phyloP scores from a whole-genome alignment of 2,888 invertebrate species.

The Melanchra persicariae region DNA sequence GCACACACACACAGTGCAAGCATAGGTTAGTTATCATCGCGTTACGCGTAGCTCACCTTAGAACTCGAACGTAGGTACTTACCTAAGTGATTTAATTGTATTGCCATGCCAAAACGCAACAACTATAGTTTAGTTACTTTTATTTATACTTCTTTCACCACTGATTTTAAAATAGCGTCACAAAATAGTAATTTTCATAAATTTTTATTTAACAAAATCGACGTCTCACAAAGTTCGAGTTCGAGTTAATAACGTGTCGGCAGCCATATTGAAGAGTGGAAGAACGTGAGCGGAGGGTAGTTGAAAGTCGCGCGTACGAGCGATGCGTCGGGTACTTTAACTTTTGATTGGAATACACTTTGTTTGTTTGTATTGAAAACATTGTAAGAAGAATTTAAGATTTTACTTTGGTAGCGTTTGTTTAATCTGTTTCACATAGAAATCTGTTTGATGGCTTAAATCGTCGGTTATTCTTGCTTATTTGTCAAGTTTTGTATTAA shows the following conservation, averaged over 20 bases:
- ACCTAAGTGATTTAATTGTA: no score
- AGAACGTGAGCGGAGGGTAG: conserved; percentile 12
- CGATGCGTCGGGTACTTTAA: conserved; percentile 23
- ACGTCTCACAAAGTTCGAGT: conserved; percentile 6
- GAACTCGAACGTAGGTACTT: no score
- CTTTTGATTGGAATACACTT: conserved; percentile 46
- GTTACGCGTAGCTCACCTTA: no score
- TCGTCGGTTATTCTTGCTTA: no score
- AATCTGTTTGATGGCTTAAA: no score
- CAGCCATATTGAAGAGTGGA: conserved; percentile 40
- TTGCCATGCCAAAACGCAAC: no score
- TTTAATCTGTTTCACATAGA: no score
- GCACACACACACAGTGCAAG: no score
- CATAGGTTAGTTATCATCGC: no score
- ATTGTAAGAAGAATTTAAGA: conserved; percentile 10
- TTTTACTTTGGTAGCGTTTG: background rate
- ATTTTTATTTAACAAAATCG: background rate
- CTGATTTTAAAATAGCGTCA: no score
- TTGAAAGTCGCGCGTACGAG: conserved; percentile 12
- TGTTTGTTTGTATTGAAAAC: conserved; percentile 15
- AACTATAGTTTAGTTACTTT: background rate
- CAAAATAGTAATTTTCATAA: background rate
- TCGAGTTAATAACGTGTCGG: conserved; percentile 3
- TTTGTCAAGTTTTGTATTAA: no score
- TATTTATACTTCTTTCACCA: background rate